These are phyloP conservation scores for Gasterosteus nipponicus DNA, from an alignment of 2,113 vertebrate species.

Conservation along the genomic window DNA sequence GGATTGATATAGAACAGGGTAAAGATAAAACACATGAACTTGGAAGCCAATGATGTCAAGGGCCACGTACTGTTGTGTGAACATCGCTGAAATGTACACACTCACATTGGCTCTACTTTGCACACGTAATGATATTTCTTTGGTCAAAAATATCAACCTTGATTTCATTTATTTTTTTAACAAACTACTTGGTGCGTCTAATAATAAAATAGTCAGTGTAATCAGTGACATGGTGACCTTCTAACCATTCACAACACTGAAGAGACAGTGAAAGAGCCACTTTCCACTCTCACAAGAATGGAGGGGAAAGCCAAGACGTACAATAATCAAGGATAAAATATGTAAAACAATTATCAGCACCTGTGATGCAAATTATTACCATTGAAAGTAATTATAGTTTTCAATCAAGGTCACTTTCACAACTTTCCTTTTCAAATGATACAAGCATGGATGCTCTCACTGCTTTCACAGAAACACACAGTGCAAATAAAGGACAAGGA, in stretches of 20 bases:
- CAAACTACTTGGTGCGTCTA: neutral
- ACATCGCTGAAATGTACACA: neutral
- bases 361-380: slow-evolving; percentile 47
- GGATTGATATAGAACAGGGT: neutral
- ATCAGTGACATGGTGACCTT: slow-evolving; percentile 39
- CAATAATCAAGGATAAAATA: slow-evolving; percentile 24
- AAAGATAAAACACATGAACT: neutral
- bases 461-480: slow-evolving; percentile 8
- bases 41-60: neutral
- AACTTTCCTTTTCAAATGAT: slow-evolving; percentile 41
- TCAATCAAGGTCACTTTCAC: slow-evolving; percentile 48
- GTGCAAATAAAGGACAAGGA: slow-evolving; percentile 7
- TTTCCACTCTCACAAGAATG: slow-evolving; percentile 21
- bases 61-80: neutral
- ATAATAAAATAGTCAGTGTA: slow-evolving; percentile 9
- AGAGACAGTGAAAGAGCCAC: slow-evolving; percentile 31
- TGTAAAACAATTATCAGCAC: slow-evolving; percentile 48
- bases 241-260: slow-evolving; percentile 17
- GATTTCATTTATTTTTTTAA: slow-evolving; percentile 1
- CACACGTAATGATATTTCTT: slow-evolving; percentile 1
- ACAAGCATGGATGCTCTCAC: slow-evolving; percentile 3
- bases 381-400: slow-evolving; percentile 38
- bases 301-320: slow-evolving; percentile 2
- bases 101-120: slow-evolving; percentile 7
- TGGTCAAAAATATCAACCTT: neutral